Evolutionary conservation across 2,888 invertebrate genomes (phyloP), one percentile per base, ranked within the genome.

Genomic region (Athalia rosae): DNA sequence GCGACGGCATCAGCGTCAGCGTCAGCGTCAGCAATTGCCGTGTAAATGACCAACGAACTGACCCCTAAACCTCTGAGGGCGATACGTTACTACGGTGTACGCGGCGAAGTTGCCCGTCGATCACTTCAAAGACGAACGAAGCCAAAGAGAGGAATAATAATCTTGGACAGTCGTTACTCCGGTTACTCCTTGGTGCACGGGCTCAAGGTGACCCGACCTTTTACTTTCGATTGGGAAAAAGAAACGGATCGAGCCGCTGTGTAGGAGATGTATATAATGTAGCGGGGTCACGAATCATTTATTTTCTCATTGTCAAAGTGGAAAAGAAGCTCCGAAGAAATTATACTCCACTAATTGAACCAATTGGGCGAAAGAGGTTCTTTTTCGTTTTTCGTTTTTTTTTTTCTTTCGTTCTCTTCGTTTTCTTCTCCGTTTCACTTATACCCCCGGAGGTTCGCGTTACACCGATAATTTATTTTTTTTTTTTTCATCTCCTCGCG

Each of bases 251-350:
- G n/a, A n/a, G n/a, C n/a, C n/a, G n/a, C n/a, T n/a, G n/a, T n/a
- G n/a, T n/a, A n/a, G n/a, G n/a, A n/a, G n/a, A n/a, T n/a, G n/a
- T n/a, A n/a, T n/a, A n/a, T n/a, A n/a, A n/a, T n/a, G n/a, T n/a
- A n/a, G n/a, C n/a, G n/a, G n/a, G 45, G 41, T 74, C 61, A 74
- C 48, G 61, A 61, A 48, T 59, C 74, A 50, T 61, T 74, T 61
- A 61, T 61, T 61, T 28, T 43, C 74, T 61, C 61, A 28, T 62
- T 74, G 47, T 47, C 28, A 48, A 74, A 74, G 61, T 61, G 61
- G 61, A 48, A 74, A 62, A 48, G 50, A 61, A 28, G 28, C 48
- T 74, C 15, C 45, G 8, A 43, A 11, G 43, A 58, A 45, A 50
- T 74, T 74, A 28, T 48, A 61, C 15, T 47, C 71, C 58, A 61